Evolutionary conservation across 2,888 invertebrate genomes (phyloP).

Genomic region (Gymnocheta viridis): DNA sequence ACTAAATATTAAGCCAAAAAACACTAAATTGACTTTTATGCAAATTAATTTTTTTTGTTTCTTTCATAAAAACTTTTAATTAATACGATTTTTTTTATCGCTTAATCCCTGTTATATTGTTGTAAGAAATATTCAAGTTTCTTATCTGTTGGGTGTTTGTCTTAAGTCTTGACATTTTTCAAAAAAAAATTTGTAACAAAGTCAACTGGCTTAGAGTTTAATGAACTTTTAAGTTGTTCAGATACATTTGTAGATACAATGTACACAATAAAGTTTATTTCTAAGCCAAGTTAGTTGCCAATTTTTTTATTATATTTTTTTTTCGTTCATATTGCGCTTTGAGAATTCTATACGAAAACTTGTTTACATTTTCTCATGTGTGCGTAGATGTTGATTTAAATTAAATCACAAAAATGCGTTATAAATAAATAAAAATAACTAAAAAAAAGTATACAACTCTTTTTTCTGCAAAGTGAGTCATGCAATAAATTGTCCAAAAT

Average conservation of each 20-base stretch:
- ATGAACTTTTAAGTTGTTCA: slow-evolving; percentile 60
- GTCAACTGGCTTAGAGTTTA: slow-evolving; percentile 68
- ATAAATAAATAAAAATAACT: slow-evolving; percentile 28
- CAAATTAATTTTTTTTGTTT: not conserved
- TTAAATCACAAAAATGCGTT: slow-evolving; percentile 66
- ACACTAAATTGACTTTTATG: not conserved
- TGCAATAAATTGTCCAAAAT: slow-evolving; percentile 51
- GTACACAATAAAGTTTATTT: slow-evolving; percentile 46
- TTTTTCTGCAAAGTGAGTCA: slow-evolving; percentile 54
- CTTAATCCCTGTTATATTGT: slow-evolving; percentile 6
- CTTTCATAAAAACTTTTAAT: not conserved
- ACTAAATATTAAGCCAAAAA: no score
- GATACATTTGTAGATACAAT: slow-evolving; percentile 28
- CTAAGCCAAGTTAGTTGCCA: slow-evolving; percentile 60
- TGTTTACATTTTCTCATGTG: slow-evolving; percentile 50
- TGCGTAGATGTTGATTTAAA: slow-evolving; percentile 55
- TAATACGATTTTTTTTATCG: not conserved
- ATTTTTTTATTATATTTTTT: slow-evolving; percentile 39
- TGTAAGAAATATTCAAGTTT: slow-evolving; percentile 31
- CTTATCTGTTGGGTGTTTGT: slow-evolving; percentile 22
- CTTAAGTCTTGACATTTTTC: slow-evolving; percentile 28
- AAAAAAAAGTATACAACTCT: not conserved
- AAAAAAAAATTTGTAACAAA: slow-evolving; percentile 67
- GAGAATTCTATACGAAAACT: slow-evolving; percentile 48
- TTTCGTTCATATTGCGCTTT: slow-evolving; percentile 4